phyloP scores from a whole-genome alignment of 2,888 invertebrate genomes.

The Carpatolechia fugitivella region DNA sequence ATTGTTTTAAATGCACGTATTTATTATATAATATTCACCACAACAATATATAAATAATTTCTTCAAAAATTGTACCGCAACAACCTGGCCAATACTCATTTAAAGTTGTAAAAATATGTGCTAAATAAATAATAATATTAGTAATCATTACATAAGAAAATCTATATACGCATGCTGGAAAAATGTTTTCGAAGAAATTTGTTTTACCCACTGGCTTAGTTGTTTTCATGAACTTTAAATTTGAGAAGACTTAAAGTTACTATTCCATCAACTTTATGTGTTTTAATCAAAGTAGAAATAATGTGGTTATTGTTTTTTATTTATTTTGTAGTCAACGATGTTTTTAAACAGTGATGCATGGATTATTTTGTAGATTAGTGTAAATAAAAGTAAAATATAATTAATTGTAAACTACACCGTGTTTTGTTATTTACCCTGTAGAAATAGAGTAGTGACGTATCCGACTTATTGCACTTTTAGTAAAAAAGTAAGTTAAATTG shows the following conservation, averaged over 20 bases:
- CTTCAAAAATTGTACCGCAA: too few species aligned
- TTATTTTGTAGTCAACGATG: slow-evolving; percentile 37
- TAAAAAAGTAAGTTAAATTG: background rate
- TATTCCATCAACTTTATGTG: too few species aligned
- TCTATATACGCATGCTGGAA: too few species aligned
- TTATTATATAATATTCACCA: background rate
- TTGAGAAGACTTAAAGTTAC: too few species aligned
- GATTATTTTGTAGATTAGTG: slow-evolving; percentile 34
- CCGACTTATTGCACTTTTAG: background rate
- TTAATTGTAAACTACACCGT: slow-evolving; percentile 30
- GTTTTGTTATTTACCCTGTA: slow-evolving; percentile 27
- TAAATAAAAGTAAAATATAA: slow-evolving; percentile 41
- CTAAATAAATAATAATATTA: too few species aligned
- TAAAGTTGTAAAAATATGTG: too few species aligned
- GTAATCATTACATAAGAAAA: too few species aligned
- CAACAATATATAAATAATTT: too few species aligned
- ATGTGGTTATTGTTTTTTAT: slow-evolving; percentile 37
- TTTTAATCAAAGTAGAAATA: slow-evolving; percentile 3
- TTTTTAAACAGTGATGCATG: slow-evolving; percentile 33
- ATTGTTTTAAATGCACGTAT: background rate
- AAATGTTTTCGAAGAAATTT: too few species aligned
- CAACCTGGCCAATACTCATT: too few species aligned
- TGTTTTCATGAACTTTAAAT: too few species aligned
- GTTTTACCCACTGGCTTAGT: too few species aligned
- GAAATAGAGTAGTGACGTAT: background rate